Percentiles rank a stretch among this genome's conserved stretches.
These are phyloP conservation scores for Nettapus auritus DNA, from an alignment of 2,113 vertebrate genomes.

Conservation along the genomic window DNA sequence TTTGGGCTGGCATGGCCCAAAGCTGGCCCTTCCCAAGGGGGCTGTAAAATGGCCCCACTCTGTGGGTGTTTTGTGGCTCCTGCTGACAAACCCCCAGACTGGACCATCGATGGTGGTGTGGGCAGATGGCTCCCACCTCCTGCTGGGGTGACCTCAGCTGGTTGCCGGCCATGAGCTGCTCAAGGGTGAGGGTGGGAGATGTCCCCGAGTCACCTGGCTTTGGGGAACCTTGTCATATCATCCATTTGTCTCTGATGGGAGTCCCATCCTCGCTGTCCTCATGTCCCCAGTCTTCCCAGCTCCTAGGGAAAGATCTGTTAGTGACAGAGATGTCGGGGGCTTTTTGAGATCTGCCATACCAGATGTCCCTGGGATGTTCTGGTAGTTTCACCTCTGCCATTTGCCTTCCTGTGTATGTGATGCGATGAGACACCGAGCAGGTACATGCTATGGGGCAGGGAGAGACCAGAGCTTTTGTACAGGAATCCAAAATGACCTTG, in stretches of 20 bases:
- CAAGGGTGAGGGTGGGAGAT: neutral
- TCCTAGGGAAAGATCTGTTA: neutral
- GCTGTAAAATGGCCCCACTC: neutral
- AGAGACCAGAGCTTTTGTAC: neutral
- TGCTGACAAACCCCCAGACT: neutral
- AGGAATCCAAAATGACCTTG: neutral
- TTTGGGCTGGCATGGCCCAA: neutral
- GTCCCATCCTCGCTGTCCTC: neutral
- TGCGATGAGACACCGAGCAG: fast-evolving
- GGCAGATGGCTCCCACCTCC: neutral
- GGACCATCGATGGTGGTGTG: fast-evolving
- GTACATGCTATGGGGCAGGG: neutral
- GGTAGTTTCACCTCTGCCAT: neutral
- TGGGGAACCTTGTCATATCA: neutral
- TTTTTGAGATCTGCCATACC: neutral
- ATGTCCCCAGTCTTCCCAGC: neutral
- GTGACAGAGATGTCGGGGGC: neutral
- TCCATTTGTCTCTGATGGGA: neutral
- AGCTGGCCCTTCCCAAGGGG: fast-evolving
- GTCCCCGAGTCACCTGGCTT: neutral
- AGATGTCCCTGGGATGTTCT: neutral
- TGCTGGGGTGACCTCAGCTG: neutral
- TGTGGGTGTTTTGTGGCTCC: neutral
- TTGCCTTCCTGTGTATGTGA: neutral
- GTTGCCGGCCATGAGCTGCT: neutral